A percentile compares a stretch with the other conserved stretches of the same genome.
phyloP scores from a whole-genome alignment of 2,113 vertebrate genomes.

The Neomonachus schauinslandi region DNA sequence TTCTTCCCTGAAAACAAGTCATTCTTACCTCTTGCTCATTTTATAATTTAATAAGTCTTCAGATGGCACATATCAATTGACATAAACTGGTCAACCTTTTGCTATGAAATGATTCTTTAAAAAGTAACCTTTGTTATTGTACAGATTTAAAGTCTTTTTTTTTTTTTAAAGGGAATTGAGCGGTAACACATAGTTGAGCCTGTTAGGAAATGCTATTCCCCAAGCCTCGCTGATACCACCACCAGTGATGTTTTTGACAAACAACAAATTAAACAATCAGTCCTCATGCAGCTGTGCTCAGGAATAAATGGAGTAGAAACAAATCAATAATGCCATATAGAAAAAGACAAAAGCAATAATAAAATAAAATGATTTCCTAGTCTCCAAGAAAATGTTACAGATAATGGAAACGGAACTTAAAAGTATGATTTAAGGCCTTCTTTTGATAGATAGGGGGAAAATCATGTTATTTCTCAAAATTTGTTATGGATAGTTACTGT shows the following conservation, averaged over 20 bases:
- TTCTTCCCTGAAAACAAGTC: neutral
- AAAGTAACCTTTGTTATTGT: neutral
- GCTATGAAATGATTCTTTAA: neutral
- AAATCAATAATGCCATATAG: slow-evolving; percentile 69
- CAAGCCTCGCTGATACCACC: neutral
- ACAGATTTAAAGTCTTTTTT: neutral
- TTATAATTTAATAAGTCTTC: slow-evolving; percentile 8
- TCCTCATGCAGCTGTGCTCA: slow-evolving; percentile 35
- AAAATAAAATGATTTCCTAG: slow-evolving; percentile 65
- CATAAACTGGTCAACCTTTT: neutral
- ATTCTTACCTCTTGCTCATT: neutral
- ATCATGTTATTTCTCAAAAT: slow-evolving; percentile 51
- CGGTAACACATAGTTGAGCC: neutral
- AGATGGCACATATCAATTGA: neutral
- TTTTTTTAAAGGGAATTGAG: neutral
- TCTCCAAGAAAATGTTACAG: slow-evolving; percentile 51
- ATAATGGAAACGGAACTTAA: slow-evolving; percentile 2
- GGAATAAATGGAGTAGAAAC: slow-evolving; percentile 69
- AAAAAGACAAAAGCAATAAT: slow-evolving; percentile 61
- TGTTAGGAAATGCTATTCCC: slow-evolving; percentile 43
- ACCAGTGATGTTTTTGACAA: slow-evolving; percentile 54
- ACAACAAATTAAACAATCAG: slow-evolving; percentile 65
- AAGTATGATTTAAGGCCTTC: slow-evolving; percentile 34
- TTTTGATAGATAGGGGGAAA: slow-evolving; percentile 47
- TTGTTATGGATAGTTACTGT: slow-evolving; percentile 1